These are phyloP conservation scores for Neogobius melanostomus DNA, from an alignment of 2,113 vertebrate species.

Conservation along the genomic window DNA sequence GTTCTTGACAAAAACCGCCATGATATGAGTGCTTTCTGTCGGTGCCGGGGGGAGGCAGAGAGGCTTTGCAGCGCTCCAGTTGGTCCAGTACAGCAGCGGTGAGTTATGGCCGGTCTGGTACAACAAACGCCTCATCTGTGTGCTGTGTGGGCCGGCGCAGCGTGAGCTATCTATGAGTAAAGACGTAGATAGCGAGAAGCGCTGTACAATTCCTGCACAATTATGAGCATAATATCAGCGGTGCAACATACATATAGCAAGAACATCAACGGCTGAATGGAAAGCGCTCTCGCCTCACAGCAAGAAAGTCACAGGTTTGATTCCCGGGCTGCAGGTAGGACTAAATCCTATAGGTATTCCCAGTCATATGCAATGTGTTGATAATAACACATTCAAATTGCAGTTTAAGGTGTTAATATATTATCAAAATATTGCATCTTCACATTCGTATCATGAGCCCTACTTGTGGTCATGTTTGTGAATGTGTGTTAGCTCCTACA, in stretches of 20 bases:
- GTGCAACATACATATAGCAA: too few species aligned
- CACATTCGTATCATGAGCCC: neutral
- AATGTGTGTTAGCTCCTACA: slow-evolving; percentile 44
- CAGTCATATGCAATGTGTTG: too few species aligned
- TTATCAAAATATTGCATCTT: too few species aligned
- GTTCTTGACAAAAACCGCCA: slow-evolving; percentile 43
- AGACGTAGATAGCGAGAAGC: slow-evolving; percentile 45
- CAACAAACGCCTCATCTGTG: slow-evolving; percentile 37
- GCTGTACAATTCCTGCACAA: too few species aligned
- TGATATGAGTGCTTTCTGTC: slow-evolving; percentile 37
- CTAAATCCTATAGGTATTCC: too few species aligned
- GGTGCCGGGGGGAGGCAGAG: slow-evolving; percentile 37
- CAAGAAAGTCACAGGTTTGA: too few species aligned
- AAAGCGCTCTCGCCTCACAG: too few species aligned
- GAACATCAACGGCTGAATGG: too few species aligned
- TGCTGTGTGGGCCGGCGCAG: slow-evolving; percentile 45
- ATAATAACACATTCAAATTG: too few species aligned
- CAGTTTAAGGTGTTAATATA: too few species aligned
- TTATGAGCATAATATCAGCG: too few species aligned
- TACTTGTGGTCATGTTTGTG: slow-evolving; percentile 41
- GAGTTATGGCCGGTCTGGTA: slow-evolving; percentile 40
- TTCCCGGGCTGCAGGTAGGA: too few species aligned
- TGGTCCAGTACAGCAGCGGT: slow-evolving; percentile 48
- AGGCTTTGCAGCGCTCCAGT: slow-evolving; percentile 47
- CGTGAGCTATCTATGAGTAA: slow-evolving; percentile 41